These are phyloP conservation scores for Macropus fuliginosus DNA, from an alignment of 2,797 vertebrate genomes.

Conservation along the genomic window DNA sequence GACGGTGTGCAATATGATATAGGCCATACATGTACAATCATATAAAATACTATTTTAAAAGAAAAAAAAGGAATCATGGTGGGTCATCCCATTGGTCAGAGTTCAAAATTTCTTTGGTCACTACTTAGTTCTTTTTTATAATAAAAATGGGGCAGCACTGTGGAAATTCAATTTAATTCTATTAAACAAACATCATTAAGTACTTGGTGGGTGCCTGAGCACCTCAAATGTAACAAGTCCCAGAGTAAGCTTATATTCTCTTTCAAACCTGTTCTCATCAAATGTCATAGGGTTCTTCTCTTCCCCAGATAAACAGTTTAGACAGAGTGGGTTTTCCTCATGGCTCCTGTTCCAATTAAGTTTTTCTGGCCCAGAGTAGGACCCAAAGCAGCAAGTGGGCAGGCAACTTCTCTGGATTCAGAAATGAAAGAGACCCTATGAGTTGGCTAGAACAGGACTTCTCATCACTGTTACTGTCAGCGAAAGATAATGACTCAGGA, in stretches of 20 bases:
- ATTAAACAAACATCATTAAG: background rate
- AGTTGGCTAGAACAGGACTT: background rate
- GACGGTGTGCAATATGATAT: no score
- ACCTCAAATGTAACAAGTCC: background rate
- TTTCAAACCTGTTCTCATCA: background rate
- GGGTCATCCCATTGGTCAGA: background rate
- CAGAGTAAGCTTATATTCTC: background rate
- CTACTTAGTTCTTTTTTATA: background rate
- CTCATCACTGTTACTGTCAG: background rate
- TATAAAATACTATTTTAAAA: background rate
- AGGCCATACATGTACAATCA: no score
- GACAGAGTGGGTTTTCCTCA: background rate
- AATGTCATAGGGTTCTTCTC: background rate
- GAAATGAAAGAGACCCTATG: background rate
- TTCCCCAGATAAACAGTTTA: background rate
- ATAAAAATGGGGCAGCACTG: background rate
- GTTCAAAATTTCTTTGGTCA: background rate
- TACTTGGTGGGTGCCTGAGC: background rate
- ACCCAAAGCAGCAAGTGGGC: background rate
- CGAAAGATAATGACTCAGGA: background rate
- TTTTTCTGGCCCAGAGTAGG: background rate
- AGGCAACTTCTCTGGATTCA: background rate
- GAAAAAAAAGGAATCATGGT: background rate
- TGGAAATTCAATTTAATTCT: background rate
- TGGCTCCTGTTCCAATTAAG: background rate